A percentile compares a stretch with the other conserved stretches of the same genome.
These are phyloP conservation scores for Germaria angustata DNA, from an alignment of 2,888 invertebrate species.

Conservation along the genomic window DNA sequence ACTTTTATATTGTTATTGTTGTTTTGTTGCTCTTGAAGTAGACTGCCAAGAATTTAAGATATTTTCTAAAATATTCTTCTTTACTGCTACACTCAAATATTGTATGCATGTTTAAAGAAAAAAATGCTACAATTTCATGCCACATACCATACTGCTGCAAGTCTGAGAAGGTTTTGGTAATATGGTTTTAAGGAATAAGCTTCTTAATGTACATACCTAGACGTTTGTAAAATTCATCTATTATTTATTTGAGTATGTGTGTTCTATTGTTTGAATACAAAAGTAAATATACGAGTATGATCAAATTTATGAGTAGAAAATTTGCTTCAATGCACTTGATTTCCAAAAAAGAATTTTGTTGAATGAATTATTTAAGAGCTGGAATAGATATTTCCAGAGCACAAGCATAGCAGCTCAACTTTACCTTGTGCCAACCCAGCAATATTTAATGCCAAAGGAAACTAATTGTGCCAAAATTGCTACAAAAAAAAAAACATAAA, in stretches of 20 bases:
- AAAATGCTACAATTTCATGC: background rate
- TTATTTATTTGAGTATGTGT: background rate
- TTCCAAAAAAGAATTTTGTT: background rate
- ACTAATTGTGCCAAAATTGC: background rate
- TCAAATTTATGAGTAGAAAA: background rate
- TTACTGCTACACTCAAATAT: background rate
- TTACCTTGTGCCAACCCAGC: background rate
- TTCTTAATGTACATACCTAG: background rate
- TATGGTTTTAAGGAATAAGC: background rate
- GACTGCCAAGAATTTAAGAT: background rate
- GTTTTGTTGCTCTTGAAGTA: background rate
- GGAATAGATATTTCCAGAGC: background rate
- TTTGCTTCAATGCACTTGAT: background rate
- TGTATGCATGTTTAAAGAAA: background rate
- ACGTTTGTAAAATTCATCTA: background rate
- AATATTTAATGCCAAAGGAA: background rate
- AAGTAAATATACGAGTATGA: background rate
- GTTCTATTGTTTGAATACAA: background rate
- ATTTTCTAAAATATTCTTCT: background rate
- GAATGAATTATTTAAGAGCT: slow-evolving; percentile 5
- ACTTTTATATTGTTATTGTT: background rate
- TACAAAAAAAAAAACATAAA: background rate
- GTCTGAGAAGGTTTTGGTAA: background rate
- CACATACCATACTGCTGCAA: background rate
- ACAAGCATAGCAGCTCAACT: background rate